These are phyloP conservation scores for Clostera curtula DNA, from an alignment of 2,888 invertebrate genomes.

Conservation along the genomic window DNA sequence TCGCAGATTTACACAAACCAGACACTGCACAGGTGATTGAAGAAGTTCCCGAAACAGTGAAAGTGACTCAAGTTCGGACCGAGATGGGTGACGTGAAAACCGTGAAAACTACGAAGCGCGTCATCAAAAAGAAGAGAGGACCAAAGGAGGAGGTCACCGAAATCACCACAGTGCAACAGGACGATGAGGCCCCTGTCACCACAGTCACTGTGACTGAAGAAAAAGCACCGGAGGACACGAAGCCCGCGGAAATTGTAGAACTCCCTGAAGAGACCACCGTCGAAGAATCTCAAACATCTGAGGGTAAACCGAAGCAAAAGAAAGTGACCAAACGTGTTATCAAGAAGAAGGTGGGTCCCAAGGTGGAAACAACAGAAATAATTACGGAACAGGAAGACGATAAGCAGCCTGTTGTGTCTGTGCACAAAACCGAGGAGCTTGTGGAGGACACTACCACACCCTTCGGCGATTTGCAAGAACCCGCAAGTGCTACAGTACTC, in stretches of 20 bases:
- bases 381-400: conserved; percentile 14
- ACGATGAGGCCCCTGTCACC: conserved; percentile 20
- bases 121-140: conserved; percentile 25
- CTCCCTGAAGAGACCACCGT: conserved; percentile 38
- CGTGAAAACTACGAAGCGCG: conserved; percentile 15
- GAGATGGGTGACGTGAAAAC: conserved; percentile 23
- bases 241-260: conserved; percentile 20
- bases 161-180: conserved; percentile 18
- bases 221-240: conserved; percentile 14
- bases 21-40: conserved; percentile 11
- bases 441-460: conserved; percentile 9
- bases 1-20: conserved; percentile 9
- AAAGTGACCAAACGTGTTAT: conserved; percentile 40
- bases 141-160: conserved; percentile 19
- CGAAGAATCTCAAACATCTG: conserved; percentile 27
- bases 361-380: conserved; percentile 26
- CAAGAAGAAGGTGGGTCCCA: conserved; percentile 46
- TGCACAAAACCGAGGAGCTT: conserved; percentile 37
- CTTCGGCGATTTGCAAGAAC: conserved; percentile 12
- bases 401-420: conserved; percentile 39
- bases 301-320: conserved; percentile 32
- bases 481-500: conserved; percentile 5
- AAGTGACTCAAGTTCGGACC: conserved; percentile 6
- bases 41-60: conserved; percentile 36
- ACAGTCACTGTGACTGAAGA: conserved; percentile 15